Conservation (phyloP, 2,888 invertebrate species). For the Morinoia aosen region DNA sequence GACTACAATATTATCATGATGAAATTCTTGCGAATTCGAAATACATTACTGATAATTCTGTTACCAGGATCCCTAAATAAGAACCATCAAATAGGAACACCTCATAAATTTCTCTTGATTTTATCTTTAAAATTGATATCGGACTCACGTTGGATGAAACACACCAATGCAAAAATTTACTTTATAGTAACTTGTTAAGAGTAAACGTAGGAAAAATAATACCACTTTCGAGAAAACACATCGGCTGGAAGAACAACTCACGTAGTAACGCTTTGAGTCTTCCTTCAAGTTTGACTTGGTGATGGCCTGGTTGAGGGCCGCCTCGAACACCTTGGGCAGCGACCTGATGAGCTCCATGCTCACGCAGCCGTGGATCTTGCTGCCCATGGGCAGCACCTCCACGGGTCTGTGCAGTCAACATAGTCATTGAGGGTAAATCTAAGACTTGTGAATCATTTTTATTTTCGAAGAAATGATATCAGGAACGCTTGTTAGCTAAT, state of each 20-base stretch:
- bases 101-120: too few relatives aligned
- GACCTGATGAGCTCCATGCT: slow-evolving; percentile 68
- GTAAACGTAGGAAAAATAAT: too few relatives aligned
- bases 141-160: too few relatives aligned
- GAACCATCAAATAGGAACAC: too few relatives aligned
- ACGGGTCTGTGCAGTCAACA: slow-evolving; percentile 51
- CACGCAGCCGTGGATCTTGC: slow-evolving; percentile 68
- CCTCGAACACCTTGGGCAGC: slow-evolving; percentile 63
- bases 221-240: too few relatives aligned
- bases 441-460: slow-evolving; percentile 37
- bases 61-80: too few relatives aligned
- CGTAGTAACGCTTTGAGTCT: slow-evolving; percentile 68
- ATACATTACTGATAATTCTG: too few relatives aligned
- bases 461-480: background rate
- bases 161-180: too few relatives aligned
- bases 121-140: too few relatives aligned
- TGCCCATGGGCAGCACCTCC: slow-evolving; percentile 60
- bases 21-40: too few relatives aligned
- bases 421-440: background rate
- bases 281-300: slow-evolving; percentile 67
- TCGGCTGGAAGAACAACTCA: slow-evolving; percentile 57
- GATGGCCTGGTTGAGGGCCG: slow-evolving; percentile 64
- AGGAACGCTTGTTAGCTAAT: background rate
- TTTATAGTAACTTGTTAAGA: too few relatives aligned
- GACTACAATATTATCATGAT: too few relatives aligned